A percentile compares a stretch with the other conserved stretches of the same genome.
Evolutionary conservation across 2,113 vertebrate species (phyloP).

Genomic region (Saguinus midas): DNA sequence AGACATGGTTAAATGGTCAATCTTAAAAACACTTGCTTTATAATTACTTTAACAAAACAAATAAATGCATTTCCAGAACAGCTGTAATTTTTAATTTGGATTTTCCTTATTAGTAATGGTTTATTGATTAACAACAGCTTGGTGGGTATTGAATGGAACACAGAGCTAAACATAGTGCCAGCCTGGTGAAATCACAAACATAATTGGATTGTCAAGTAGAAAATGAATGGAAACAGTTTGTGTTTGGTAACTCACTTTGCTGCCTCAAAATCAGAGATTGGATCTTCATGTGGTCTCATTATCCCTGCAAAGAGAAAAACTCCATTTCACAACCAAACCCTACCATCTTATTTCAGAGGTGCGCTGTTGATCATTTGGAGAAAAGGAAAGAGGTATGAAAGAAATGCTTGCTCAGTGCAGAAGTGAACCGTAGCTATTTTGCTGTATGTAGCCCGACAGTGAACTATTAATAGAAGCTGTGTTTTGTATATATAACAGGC

Average conservation of each 20-base stretch:
- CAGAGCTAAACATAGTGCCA: not conserved
- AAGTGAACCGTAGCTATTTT: not conserved
- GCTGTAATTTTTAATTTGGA: slow-evolving; percentile 48
- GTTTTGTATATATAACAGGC: not conserved
- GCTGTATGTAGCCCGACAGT: not conserved
- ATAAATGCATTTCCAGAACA: slow-evolving; percentile 31
- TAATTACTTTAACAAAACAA: slow-evolving; percentile 60
- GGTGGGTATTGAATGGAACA: slow-evolving; percentile 24
- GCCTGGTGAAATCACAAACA: slow-evolving; percentile 28
- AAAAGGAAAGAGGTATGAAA: not conserved
- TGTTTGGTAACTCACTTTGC: slow-evolving; percentile 28
- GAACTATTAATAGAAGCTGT: not conserved
- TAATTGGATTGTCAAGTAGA: slow-evolving; percentile 55
- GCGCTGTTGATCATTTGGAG: not conserved
- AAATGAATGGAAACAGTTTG: slow-evolving; percentile 47
- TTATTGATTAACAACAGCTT: slow-evolving; percentile 35
- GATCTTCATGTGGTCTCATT: not conserved
- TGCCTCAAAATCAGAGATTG: slow-evolving; percentile 38
- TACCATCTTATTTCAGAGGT: slow-evolving; percentile 15
- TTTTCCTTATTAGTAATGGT: slow-evolving; percentile 55
- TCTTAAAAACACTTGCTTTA: slow-evolving; percentile 40
- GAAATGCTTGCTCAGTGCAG: not conserved
- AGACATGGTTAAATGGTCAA: slow-evolving; percentile 1
- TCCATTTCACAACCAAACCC: not conserved
- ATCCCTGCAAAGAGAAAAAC: not conserved